Conservation (phyloP, 1,140 invertebrate species). For the Carposina sasakii region DNA sequence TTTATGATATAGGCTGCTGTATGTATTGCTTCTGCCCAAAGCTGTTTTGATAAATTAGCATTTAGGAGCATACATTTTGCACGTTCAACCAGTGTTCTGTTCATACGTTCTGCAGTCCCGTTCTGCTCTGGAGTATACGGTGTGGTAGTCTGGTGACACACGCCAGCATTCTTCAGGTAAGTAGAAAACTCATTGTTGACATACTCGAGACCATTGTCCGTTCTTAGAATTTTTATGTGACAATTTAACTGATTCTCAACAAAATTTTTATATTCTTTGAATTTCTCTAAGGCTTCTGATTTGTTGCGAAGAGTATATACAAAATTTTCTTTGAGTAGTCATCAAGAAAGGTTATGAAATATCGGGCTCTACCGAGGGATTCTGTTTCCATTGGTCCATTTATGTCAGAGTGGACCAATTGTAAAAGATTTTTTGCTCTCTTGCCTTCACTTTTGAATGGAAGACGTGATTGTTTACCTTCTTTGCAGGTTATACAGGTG, state of each 20-base stretch:
- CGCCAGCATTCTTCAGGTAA: conserved; percentile 37
- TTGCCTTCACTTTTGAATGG: conserved; percentile 13
- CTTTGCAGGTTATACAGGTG: conserved; percentile 25
- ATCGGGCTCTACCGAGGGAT: conserved; percentile 36
- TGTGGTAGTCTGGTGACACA: conserved; percentile 28
- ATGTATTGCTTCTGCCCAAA: conserved; percentile 15
- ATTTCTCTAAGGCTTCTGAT: conserved; percentile 36
- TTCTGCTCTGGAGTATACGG: conserved; percentile 54
- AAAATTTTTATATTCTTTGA: conserved; percentile 31
- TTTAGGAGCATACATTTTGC: conserved; percentile 25
- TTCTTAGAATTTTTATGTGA: conserved; percentile 35
- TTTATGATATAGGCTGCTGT: conserved; percentile 11
- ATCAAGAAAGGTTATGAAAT: conserved; percentile 58
- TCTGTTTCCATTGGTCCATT: conserved; percentile 46
- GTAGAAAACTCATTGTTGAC: conserved; percentile 34
- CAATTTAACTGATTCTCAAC: conserved; percentile 39
- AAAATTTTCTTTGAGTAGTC: conserved; percentile 43
- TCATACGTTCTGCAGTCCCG: conserved; percentile 41
- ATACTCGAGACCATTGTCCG: conserved; percentile 61
- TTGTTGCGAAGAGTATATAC: conserved; percentile 54
- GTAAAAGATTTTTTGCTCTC: neutral
- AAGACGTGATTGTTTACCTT: conserved; percentile 29
- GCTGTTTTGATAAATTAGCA: conserved; percentile 10
- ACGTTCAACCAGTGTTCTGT: conserved; percentile 35
- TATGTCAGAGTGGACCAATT: conserved; percentile 31